Percentiles rank a stretch among this genome's conserved stretches.
Conservation (phyloP, 1,140 invertebrate species). For the Diorhabda carinulata region DNA sequence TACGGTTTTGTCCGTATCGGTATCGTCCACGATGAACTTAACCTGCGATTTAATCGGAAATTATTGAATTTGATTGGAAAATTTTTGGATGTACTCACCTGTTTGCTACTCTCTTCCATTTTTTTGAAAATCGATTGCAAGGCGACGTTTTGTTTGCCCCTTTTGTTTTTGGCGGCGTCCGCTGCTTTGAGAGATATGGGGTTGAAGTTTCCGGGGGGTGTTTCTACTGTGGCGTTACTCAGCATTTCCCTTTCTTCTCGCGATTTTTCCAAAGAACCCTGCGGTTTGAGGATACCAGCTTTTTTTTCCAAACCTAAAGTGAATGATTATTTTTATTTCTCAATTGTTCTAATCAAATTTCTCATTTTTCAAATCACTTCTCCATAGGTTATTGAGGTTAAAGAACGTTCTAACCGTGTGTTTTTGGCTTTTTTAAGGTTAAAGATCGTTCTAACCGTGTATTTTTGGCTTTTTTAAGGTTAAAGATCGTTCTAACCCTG, state of each 20-base stretch:
- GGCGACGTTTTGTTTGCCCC: constrained; percentile 44
- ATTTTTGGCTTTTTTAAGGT: too few species aligned
- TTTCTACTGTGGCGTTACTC: constrained; percentile 9
- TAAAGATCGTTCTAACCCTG: too few species aligned
- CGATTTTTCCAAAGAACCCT: constrained; percentile 61
- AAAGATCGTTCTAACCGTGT: too few species aligned
- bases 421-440: too few species aligned
- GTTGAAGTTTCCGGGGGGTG: neutral
- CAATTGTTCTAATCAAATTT: too few species aligned
- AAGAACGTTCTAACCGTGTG: too few species aligned
- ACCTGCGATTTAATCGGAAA: constrained; percentile 28
- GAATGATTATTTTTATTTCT: too few species aligned
- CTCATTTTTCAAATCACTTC: too few species aligned
- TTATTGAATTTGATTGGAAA: constrained; percentile 1
- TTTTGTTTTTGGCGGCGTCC: constrained; percentile 38
- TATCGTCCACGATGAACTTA: constrained; percentile 40
- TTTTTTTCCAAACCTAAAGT: constrained; percentile 53
- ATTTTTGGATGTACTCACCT: constrained; percentile 45
- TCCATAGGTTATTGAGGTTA: too few species aligned
- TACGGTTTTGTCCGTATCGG: constrained; percentile 29
- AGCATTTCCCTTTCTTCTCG: constrained; percentile 53
- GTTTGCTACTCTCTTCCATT: constrained; percentile 58
- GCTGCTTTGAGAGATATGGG: constrained; percentile 20
- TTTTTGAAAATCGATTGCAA: constrained; percentile 71
- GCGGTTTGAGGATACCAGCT: constrained; percentile 66